phyloP scores from a whole-genome alignment of 2,888 invertebrate genomes.

The Pyrrhosoma nymphula region DNA sequence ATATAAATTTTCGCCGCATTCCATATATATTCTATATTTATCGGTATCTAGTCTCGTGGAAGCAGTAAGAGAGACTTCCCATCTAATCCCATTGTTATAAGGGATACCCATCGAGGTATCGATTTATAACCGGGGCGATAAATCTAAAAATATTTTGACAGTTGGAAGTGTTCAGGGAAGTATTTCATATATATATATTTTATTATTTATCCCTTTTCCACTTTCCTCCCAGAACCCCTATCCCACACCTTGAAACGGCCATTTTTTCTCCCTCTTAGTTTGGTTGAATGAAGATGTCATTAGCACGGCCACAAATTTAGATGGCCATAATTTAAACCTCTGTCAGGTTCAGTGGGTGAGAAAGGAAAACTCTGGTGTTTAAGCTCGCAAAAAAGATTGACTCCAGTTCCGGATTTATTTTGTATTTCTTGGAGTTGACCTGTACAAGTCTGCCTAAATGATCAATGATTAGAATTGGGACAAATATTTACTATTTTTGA shows the following conservation, averaged over 20 bases:
- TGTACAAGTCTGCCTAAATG: too few species aligned
- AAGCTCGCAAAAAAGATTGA: neutral
- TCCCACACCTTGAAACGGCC: neutral
- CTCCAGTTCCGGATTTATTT: too few species aligned
- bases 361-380: neutral
- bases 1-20: conserved; percentile 12
- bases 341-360: neutral
- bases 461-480: too few species aligned
- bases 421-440: too few species aligned
- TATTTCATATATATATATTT: conserved; percentile 11
- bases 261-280: neutral
- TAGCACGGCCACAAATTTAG: neutral
- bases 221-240: neutral
- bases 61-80: neutral
- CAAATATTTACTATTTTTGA: too few species aligned
- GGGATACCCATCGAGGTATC: conserved; percentile 6
- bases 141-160: conserved; percentile 28
- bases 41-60: neutral
- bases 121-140: conserved; percentile 34
- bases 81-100: neutral
- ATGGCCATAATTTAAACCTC: conserved; percentile 6
- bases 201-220: neutral
- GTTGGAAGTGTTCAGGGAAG: neutral
- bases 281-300: neutral
- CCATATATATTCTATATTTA: neutral